A percentile compares a stretch with the other conserved stretches of the same genome.
Evolutionary conservation across 2,888 invertebrate species (phyloP).

Genomic region (Drosophila diplacantha): DNA sequence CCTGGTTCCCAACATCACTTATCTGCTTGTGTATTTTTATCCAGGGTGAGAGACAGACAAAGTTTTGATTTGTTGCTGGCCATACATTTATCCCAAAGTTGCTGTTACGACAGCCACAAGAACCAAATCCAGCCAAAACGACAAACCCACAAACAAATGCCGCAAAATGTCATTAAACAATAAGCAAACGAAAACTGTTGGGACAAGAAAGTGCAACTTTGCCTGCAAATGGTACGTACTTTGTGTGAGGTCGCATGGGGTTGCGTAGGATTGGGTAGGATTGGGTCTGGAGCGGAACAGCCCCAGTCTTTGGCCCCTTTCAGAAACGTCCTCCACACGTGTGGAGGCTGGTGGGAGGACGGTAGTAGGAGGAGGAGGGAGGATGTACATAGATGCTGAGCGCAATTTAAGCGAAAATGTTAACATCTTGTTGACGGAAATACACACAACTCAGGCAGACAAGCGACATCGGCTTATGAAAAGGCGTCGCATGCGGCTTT

Average conservation of each 20-base stretch:
- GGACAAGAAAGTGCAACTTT: slow-evolving; percentile 44
- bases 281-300: not conserved
- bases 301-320: not conserved
- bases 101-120: slow-evolving; percentile 6
- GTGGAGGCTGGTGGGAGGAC: not conserved
- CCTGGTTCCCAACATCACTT: slow-evolving; percentile 8
- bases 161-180: slow-evolving; percentile 61
- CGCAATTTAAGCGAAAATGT: slow-evolving; percentile 67
- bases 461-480: slow-evolving; percentile 44
- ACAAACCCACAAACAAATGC: slow-evolving; percentile 27
- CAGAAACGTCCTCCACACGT: not conserved
- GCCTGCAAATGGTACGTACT: not conserved
- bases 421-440: slow-evolving; percentile 72
- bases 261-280: not conserved
- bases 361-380: not conserved
- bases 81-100: slow-evolving; percentile 28
- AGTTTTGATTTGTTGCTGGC: slow-evolving; percentile 30
- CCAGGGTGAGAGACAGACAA: slow-evolving; percentile 2
- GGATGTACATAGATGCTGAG: slow-evolving; percentile 38
- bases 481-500: slow-evolving; percentile 40
- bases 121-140: slow-evolving; percentile 2
- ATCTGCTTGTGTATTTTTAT: slow-evolving; percentile 15
- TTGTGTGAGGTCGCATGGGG: not conserved
- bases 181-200: slow-evolving; percentile 36
- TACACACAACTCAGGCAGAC: slow-evolving; percentile 59